Evolutionary conservation across 2,113 vertebrate genomes (phyloP).

Genomic region (Canis aureus): DNA sequence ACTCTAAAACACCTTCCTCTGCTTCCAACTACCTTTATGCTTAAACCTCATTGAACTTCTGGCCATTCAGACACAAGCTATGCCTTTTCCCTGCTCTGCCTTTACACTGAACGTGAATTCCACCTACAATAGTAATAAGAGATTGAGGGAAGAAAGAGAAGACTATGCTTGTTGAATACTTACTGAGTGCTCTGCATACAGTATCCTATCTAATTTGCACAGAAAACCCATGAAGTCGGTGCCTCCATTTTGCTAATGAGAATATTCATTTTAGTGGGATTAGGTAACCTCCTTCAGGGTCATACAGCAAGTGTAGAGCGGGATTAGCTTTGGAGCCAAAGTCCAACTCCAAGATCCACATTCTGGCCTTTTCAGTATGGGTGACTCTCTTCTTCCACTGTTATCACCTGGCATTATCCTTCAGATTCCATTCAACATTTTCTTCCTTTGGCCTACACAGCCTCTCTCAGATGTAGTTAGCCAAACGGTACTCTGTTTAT

Average conservation of each 20-base stretch:
- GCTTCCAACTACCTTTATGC: background rate
- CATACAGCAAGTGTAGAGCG: background rate
- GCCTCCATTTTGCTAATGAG: background rate
- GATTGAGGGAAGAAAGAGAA: background rate
- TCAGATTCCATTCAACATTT: background rate
- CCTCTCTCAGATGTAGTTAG: background rate
- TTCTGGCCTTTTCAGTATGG: background rate
- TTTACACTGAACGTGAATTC: background rate
- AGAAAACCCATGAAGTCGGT: background rate
- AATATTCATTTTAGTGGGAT: background rate
- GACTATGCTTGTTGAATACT: background rate
- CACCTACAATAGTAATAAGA: background rate
- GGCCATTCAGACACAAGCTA: background rate
- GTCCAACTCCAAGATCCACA: background rate
- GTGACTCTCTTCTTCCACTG: background rate
- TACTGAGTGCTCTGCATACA: background rate
- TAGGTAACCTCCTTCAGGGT: background rate
- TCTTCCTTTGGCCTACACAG: background rate
- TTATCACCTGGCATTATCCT: background rate
- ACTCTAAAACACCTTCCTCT: slow-evolving; percentile 28
- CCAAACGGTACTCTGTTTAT: background rate
- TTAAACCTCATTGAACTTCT: background rate
- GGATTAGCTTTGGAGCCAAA: background rate
- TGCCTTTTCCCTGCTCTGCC: background rate
- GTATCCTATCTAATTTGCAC: background rate